Percentiles rank a stretch among this genome's conserved stretches.
phyloP scores from a whole-genome alignment of 2,113 vertebrate species.

The Eubucco bourcierii region DNA sequence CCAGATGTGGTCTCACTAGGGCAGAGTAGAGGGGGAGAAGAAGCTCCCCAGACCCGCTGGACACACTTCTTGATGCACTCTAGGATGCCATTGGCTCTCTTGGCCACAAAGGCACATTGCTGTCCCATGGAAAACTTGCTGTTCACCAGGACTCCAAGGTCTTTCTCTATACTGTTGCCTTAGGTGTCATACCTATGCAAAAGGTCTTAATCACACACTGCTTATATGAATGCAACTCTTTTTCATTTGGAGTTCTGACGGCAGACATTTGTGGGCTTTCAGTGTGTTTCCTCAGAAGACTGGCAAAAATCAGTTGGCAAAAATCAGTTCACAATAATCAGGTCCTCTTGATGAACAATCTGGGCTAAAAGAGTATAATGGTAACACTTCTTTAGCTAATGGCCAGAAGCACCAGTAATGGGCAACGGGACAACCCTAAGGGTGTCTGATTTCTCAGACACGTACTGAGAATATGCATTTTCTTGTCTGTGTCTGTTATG shows the following conservation, averaged over 20 bases:
- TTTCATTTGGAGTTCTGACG: neutral
- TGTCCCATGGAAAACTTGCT: too few relatives aligned
- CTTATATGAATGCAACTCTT: neutral
- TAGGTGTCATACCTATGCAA: neutral
- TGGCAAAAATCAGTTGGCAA: too few relatives aligned
- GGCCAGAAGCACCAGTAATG: neutral
- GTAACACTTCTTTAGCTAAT: neutral
- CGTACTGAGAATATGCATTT: neutral
- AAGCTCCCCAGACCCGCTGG: too few relatives aligned
- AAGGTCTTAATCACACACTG: neutral
- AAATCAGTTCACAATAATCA: neutral
- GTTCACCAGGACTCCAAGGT: too few relatives aligned
- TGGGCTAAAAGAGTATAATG: neutral
- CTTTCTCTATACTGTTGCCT: neutral
- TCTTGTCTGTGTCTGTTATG: neutral
- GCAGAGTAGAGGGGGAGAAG: too few relatives aligned
- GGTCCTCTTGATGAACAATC: neutral
- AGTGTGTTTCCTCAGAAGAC: neutral
- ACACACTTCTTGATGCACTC: too few relatives aligned
- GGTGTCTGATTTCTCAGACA: neutral
- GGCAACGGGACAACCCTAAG: neutral
- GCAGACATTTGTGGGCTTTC: neutral
- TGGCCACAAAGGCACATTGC: too few relatives aligned
- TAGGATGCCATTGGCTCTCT: too few relatives aligned
- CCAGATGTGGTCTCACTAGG: too few relatives aligned